These are phyloP conservation scores for Protonemura montana DNA, from an alignment of 2,888 invertebrate species.

Conservation along the genomic window DNA sequence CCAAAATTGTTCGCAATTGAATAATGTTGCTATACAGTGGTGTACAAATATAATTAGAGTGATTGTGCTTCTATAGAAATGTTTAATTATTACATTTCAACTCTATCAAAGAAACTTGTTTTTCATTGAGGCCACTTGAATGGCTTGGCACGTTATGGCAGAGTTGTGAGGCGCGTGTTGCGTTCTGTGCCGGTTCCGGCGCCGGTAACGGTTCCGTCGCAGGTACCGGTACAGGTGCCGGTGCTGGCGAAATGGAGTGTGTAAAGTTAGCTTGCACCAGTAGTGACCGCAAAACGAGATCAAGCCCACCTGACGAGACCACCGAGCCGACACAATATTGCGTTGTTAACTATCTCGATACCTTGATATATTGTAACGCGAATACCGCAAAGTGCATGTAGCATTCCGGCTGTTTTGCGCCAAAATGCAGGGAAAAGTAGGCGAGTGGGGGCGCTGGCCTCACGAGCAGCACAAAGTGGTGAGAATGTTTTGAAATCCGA, in stretches of 20 bases:
- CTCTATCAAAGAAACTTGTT: neutral
- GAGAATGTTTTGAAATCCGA: no score
- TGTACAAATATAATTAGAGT: neutral
- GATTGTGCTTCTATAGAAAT: neutral
- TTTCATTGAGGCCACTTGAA: neutral
- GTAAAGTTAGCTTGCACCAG: neutral
- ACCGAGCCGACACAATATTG: neutral
- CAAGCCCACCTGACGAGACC: neutral
- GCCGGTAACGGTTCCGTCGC: no score
- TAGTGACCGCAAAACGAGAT: neutral
- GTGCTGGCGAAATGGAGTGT: neutral
- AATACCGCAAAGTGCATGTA: slow-evolving; percentile 24
- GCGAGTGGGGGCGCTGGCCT: no score
- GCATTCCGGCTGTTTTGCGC: slow-evolving; percentile 14
- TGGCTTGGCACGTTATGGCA: neutral
- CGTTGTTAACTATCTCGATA: neutral
- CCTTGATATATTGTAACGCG: neutral
- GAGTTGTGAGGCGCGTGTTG: neutral
- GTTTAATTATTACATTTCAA: neutral
- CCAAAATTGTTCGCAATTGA: neutral
- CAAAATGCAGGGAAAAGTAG: slow-evolving; percentile 13
- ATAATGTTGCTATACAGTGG: neutral
- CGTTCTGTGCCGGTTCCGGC: neutral
- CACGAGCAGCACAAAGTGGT: no score
- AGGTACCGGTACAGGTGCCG: neutral